phyloP scores from a whole-genome alignment of 2,888 invertebrate genomes.

The Mythimna lalbum region DNA sequence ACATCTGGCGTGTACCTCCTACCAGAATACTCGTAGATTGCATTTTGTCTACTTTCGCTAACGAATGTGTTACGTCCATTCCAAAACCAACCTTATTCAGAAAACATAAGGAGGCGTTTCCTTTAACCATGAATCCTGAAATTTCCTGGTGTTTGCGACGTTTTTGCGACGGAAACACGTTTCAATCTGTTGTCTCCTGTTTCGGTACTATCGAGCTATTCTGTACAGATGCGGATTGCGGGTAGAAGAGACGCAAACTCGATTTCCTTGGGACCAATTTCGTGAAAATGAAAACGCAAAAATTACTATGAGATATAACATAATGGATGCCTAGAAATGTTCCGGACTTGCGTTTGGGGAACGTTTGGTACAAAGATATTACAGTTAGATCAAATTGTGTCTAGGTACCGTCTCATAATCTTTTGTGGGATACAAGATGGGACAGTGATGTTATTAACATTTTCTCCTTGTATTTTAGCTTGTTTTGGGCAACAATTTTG shows the following conservation, averaged over 20 bases:
- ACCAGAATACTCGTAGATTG: conserved; percentile 84
- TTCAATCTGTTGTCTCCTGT: conserved; percentile 88
- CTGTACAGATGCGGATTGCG: conserved; percentile 84
- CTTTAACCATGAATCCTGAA: conserved; percentile 52
- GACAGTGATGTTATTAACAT: conserved; percentile 42
- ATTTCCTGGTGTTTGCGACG: conserved; percentile 74
- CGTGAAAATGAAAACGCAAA: conserved; percentile 81
- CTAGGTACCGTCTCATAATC: conserved; percentile 53
- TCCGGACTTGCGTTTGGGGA: conserved; percentile 45
- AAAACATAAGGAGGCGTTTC: conserved; percentile 64
- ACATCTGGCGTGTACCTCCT: conserved; percentile 85
- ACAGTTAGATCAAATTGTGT: conserved; percentile 64
- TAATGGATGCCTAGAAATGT: conserved; percentile 62
- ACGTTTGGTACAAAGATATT: conserved; percentile 45
- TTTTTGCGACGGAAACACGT: conserved; percentile 73
- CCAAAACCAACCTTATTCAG: conserved; percentile 61
- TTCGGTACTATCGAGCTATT: conserved; percentile 83
- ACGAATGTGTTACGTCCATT: conserved; percentile 50
- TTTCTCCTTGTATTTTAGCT: conserved; percentile 26
- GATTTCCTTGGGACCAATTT: conserved; percentile 79
- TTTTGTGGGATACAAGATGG: conserved; percentile 45
- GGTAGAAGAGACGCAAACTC: conserved; percentile 81
- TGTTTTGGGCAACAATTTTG: conserved; percentile 11
- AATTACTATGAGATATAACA: conserved; percentile 67
- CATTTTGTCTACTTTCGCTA: conserved; percentile 81